Evolutionary conservation across 2,797 vertebrate species (phyloP).

Genomic region (Sparidentex hasta): DNA sequence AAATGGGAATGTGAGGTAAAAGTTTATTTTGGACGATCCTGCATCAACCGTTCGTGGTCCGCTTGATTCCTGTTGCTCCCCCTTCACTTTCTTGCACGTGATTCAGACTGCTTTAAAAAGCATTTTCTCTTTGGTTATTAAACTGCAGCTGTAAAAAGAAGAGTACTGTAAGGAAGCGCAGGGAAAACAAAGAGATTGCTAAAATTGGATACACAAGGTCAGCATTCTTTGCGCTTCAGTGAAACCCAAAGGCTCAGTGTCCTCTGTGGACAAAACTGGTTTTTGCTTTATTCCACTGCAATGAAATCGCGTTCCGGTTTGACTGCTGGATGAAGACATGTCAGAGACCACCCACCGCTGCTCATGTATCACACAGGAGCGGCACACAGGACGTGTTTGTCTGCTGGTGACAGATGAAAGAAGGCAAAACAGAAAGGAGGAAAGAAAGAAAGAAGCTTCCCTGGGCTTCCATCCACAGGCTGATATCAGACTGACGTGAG

Average conservation of each 20-base stretch:
- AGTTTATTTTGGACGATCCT: slow-evolving; percentile 23
- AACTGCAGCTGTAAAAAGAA: not conserved
- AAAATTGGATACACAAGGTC: slow-evolving; percentile 1
- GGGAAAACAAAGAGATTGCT: slow-evolving; percentile 5
- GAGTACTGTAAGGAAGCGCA: not conserved
- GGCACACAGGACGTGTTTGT: slow-evolving; percentile 35
- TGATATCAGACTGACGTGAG: slow-evolving; percentile 24
- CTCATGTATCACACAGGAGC: slow-evolving; percentile 48
- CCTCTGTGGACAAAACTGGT: slow-evolving; percentile 19
- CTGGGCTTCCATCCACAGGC: not conserved
- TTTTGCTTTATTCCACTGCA: slow-evolving; percentile 53
- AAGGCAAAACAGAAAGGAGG: slow-evolving; percentile 5
- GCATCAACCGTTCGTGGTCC: not conserved
- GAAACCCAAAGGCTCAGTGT: slow-evolving; percentile 33
- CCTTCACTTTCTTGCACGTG: not conserved
- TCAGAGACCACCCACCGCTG: slow-evolving; percentile 58
- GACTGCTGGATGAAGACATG: slow-evolving; percentile 41
- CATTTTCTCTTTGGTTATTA: not conserved
- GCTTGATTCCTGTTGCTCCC: not conserved
- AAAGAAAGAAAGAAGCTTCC: slow-evolving; percentile 13
- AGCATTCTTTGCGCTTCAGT: slow-evolving; percentile 40
- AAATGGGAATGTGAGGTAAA: slow-evolving; percentile 19
- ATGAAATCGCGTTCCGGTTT: slow-evolving; percentile 60
- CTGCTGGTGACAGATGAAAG: slow-evolving; percentile 54
- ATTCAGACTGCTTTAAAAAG: not conserved